These are phyloP conservation scores for Rhynchotus rufescens DNA, from an alignment of 2,797 vertebrate species.

Conservation along the genomic window DNA sequence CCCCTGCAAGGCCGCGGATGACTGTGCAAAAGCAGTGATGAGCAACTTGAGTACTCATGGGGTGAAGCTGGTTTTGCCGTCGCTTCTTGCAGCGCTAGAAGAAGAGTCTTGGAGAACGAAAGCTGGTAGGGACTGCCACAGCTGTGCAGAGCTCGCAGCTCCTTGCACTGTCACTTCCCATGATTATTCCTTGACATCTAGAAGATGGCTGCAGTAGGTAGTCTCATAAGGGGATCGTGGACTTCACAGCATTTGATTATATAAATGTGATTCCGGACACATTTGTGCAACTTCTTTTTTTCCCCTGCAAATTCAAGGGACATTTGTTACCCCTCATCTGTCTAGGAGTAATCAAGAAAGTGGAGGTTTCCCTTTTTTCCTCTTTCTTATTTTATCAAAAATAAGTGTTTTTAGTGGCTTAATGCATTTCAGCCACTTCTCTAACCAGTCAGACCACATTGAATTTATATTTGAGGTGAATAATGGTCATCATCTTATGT, in stretches of 20 bases:
- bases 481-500: background rate
- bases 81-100: constrained; percentile 93
- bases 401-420: background rate
- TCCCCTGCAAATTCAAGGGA: background rate
- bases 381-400: background rate
- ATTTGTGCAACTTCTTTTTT: background rate
- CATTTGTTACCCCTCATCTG: fast-evolving
- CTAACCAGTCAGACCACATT: too few relatives aligned
- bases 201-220: background rate
- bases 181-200: background rate
- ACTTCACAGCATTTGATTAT: background rate
- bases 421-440: background rate
- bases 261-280: background rate
- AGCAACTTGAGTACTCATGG: constrained; percentile 97
- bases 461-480: background rate
- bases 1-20: constrained; percentile 92
- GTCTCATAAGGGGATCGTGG: background rate
- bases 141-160: background rate
- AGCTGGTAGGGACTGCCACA: constrained; percentile 85
- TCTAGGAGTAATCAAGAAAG: background rate
- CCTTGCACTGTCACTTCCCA: background rate
- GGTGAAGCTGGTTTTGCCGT: constrained; percentile 97
- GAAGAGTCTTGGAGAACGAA: constrained; percentile 99
- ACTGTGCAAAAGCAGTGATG: constrained; percentile 99
- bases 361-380: background rate